Base-by-base conservation (phyloP, 2,888 invertebrate genomes). In the Rhabditoides inermis region DNA sequence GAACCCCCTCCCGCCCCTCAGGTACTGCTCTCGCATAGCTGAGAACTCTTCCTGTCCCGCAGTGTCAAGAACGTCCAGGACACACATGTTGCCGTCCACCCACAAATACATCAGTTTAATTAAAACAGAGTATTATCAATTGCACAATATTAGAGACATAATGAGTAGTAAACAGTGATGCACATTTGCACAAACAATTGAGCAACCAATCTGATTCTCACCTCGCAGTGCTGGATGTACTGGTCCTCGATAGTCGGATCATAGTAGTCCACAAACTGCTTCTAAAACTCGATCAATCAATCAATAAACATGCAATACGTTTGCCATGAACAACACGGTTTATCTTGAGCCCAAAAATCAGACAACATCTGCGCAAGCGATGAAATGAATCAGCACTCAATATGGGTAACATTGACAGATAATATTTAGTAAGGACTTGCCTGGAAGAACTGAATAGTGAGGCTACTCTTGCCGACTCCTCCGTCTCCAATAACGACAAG, bases 171-270 rank as follows among this genome's bases (percentile, higher is more conserved):
- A n/a, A 32, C 10, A 32, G 32, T 32, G 15, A 32, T 12, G 10
- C 15, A 12, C 15, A 32, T 12, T 32, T 12, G 32, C 32, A 32
- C 10, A 32, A n/a, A n/a, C n/a, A n/a, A n/a, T n/a, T n/a, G n/a
- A n/a, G n/a, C n/a, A n/a, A n/a, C n/a, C n/a, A n/a, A n/a, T n/a
- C n/a, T n/a, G n/a, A n/a, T n/a, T n/a, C n/a, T n/a, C n/a, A 91
- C 87, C 78, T 90, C 89, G 0, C 88, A 88, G 78, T 91, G 90
- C 77, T 90, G 90, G 56, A 90, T 86, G 79, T 91, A 91, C 52
- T 89, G 89, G 78, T 91, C 90, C 79, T 91, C 90, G 59, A 91
- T 91, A 20, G 91, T 91, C 6, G 91, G 91, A 80, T 91, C 91
- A 75, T 91, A 91, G 78, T 90, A 90, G 0, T 88, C 88, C 58